These are phyloP conservation scores for Eupithecia exiguata DNA, from an alignment of 2,888 invertebrate species.

Conservation along the genomic window DNA sequence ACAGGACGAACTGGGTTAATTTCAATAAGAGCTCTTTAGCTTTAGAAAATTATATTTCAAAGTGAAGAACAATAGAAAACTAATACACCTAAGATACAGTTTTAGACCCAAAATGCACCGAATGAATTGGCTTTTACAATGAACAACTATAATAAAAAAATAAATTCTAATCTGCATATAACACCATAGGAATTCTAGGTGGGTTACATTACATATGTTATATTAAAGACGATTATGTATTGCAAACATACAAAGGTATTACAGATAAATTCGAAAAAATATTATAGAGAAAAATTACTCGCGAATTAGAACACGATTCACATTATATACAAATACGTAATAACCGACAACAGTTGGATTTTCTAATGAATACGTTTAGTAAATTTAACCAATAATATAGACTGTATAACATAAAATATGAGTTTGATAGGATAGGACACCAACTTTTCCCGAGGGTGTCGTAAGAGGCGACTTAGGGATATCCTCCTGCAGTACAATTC, in stretches of 20 bases:
- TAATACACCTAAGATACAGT: constrained; percentile 24
- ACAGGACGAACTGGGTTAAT: neutral
- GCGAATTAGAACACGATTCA: constrained; percentile 52
- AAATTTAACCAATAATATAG: constrained; percentile 20
- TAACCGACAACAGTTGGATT: constrained; percentile 24
- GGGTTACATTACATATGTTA: constrained; percentile 52
- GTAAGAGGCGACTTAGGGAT: too few relatives aligned
- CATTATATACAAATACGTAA: constrained; percentile 34
- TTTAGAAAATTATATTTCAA: neutral
- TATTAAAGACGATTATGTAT: constrained; percentile 59
- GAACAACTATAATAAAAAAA: constrained; percentile 77
- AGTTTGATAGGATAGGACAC: constrained; percentile 8
- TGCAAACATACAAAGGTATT: constrained; percentile 63
- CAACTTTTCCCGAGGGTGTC: too few relatives aligned
- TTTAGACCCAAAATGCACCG: constrained; percentile 33
- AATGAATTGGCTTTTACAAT: constrained; percentile 52
- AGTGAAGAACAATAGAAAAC: constrained; percentile 6
- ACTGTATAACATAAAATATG: neutral
- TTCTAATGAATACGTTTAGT: constrained; percentile 19
- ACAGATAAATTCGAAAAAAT: constrained; percentile 59
- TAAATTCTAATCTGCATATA: constrained; percentile 74
- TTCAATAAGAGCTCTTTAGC: neutral
- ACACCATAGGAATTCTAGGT: constrained; percentile 68
- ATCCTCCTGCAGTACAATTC: too few relatives aligned
- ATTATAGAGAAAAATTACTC: constrained; percentile 53